These are phyloP conservation scores for Sminthopsis crassicaudata DNA, from an alignment of 2,113 vertebrate genomes.

Conservation along the genomic window DNA sequence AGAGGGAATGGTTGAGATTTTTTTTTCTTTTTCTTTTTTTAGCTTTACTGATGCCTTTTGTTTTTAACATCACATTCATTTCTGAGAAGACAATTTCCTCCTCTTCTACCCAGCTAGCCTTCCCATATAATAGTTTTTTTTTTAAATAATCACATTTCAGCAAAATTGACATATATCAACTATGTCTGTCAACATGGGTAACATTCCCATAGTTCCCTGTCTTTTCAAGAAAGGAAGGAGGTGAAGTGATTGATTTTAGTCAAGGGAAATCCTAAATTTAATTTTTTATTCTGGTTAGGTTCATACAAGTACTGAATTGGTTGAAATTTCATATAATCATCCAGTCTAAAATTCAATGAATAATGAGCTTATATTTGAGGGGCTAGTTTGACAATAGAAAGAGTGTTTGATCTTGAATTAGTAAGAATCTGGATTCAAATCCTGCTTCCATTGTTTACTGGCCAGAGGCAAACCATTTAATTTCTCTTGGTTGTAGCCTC, in stretches of 20 bases:
- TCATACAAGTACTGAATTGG: not conserved
- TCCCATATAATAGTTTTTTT: not conserved
- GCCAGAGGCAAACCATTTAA: not conserved
- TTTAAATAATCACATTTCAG: not conserved
- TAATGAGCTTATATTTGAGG: not conserved
- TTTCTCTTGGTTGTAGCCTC: not conserved
- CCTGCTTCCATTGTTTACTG: not conserved
- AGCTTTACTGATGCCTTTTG: not conserved
- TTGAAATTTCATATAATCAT: not conserved
- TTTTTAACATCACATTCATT: not conserved
- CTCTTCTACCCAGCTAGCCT: not conserved
- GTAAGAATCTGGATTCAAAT: not conserved
- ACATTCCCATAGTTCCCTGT: not conserved
- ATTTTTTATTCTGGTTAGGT: not conserved
- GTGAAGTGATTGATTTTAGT: not conserved
- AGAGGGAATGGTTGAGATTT: not conserved
- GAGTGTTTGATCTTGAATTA: not conserved
- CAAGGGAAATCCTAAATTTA: not conserved
- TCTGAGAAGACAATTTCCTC: not conserved
- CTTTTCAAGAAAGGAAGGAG: not conserved
- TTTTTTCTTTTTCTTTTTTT: not conserved
- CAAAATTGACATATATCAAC: not conserved
- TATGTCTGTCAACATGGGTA: not conserved
- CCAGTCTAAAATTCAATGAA: not conserved
- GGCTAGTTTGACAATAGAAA: not conserved